Base-by-base conservation (phyloP, 2,113 vertebrate genomes). In the Rhinopomastus cyanomelas region DNA sequence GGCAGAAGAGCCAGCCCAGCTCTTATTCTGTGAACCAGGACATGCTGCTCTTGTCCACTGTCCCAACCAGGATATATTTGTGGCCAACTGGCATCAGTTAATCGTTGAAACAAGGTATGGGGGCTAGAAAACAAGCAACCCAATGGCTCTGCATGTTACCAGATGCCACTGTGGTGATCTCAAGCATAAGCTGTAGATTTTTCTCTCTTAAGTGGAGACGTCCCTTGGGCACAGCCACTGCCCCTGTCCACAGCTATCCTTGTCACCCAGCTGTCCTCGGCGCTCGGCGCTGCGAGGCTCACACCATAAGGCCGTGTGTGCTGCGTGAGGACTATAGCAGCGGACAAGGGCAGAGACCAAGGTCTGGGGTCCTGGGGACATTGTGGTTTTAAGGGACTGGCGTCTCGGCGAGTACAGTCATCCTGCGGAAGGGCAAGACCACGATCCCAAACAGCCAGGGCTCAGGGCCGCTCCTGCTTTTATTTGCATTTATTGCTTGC, bases 181-280 rank as follows among this genome's bases (percentile, higher is more conserved):
- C 78, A 71, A 94, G 78, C 93, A 96, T 94, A 94, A 96, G 95
- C 86, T 95, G 94, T 88, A 95, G 93, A 89, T 92, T 96, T 95
- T 94, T 93, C 88, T 96, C 93, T 90, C 49, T 88, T 82, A 87
- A 93, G 88, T 52, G 93, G 94, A 94, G 84, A n/a, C 1, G 30
- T 95, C 94, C 95, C 93, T 73, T 94, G 93, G 95, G 95, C 94
- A 36, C 88, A 92, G 93, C 29, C 88, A 93, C 52, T 88, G 94
- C 86, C 95, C 92, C 93, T 96, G 95, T 95, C 95, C 93, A 95
- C 84, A 92, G 94, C 92, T 39, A 96, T 96, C 94, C 94, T 96
- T 93, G 90, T 96, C 95, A 96, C 36, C 71, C 73, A 11, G 90
- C 90, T 21, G 92, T 52, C 42, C 86, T 53, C 77, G 2, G 66